Base-by-base conservation (phyloP, 2,888 invertebrate species). In the Orgyia antiqua region DNA sequence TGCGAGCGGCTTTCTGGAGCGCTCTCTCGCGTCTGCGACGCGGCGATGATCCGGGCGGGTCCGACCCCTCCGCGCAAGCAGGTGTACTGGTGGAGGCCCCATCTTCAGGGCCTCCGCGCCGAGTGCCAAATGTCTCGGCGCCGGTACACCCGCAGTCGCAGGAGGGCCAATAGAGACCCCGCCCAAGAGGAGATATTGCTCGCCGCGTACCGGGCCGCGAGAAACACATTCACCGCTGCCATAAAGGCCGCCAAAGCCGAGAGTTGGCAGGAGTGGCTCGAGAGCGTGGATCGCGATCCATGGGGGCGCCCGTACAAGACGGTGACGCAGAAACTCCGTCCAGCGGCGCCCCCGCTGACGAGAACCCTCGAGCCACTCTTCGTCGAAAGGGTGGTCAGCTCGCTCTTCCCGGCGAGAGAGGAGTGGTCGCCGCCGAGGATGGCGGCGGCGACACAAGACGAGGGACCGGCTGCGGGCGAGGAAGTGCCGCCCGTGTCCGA, bases 301-400 rank as follows among this genome's bases (percentile, higher is more conserved):
- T 40, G 39, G 38, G 45, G 42, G 4, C 29, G 36, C 10, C 42
- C 40, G 5, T 42, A 42, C 19, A 29, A 21, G 9, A 7, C 12
- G 10, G 35, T 42, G 11, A 33, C 39, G 20, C 9, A 25, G 7
- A 42, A 45, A 24, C 31, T 43, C 2, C 31, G 27, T 5, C 19
- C 23, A 1, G 15, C 11, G 26, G 29, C 27, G 12, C 29, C 29
- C 4, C 37, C 33, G 1, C 4, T 31, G 10, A 31, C 36, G 1
- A 13, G 7, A 3, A 27, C 20, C 4, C 31, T 36, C 9, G 13
- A 29, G 17, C 31, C 31, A 6, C 9, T 13, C 1, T 13, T 27
- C 2, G 10, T 31, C 4, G 24, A 13, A 3, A 7, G 15, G 1
- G 24, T 29, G 20, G 34, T 15, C n/a, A 13, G 24, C 10, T 15